Evolutionary conservation across 2,888 invertebrate genomes (phyloP).

Genomic region (Plutella xylostella): DNA sequence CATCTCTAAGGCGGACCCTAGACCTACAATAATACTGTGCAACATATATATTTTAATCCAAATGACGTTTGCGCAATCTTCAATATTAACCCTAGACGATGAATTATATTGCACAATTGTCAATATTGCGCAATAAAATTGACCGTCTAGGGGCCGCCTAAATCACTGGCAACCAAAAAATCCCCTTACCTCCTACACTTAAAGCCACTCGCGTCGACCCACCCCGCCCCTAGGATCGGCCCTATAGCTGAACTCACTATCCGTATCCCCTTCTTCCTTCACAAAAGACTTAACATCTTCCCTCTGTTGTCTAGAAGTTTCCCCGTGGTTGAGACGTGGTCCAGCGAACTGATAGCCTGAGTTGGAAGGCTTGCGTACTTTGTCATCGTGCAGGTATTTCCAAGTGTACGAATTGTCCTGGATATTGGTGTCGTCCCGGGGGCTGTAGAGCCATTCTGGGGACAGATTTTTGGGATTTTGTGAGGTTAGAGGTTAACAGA

Average conservation of each 20-base stretch:
- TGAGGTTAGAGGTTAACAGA: no score
- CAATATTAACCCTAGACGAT: no score
- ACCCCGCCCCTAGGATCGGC: slow-evolving; percentile 23
- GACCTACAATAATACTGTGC: no score
- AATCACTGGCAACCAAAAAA: no score
- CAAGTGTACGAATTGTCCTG: slow-evolving; percentile 54
- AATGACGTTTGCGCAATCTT: no score
- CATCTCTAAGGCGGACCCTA: no score
- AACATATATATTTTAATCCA: no score
- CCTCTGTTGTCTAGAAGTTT: slow-evolving; percentile 23
- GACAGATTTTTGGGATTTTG: no score
- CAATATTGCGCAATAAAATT: no score
- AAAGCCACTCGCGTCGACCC: slow-evolving; percentile 23
- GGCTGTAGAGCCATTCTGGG: slow-evolving; percentile 63
- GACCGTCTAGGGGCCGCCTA: no score
- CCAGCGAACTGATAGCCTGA: slow-evolving; percentile 52
- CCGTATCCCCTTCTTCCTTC: slow-evolving; percentile 50
- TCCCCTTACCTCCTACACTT: background rate
- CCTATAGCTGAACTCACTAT: slow-evolving; percentile 60
- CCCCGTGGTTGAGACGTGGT: slow-evolving; percentile 39
- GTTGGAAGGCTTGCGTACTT: slow-evolving; percentile 55
- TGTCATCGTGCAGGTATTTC: slow-evolving; percentile 46
- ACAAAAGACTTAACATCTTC: slow-evolving; percentile 27
- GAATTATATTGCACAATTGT: no score
- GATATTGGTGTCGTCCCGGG: slow-evolving; percentile 32